Evolutionary conservation across 2,888 invertebrate species (phyloP), one percentile per base, ranked within the genome.

Genomic region (Steinernema hermaphroditum): DNA sequence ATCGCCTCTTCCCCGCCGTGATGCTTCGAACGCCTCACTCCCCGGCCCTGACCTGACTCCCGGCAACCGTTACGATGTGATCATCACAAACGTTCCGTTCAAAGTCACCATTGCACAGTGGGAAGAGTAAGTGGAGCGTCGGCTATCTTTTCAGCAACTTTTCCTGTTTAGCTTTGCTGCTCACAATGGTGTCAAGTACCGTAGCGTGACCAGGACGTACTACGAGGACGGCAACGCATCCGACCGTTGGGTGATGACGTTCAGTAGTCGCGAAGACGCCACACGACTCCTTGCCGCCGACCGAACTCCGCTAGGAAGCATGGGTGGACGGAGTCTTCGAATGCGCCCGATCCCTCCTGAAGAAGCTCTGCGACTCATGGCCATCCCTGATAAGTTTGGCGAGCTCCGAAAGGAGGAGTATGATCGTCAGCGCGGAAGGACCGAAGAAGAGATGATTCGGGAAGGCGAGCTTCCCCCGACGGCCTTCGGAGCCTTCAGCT

Each of bases 211-310:
- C 14, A 75, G 81, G 6, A 77, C 80, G 2, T 81, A 72, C 62
- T 79, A 80, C 69, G 69, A 78, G 0, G 81, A 80, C 70, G 80
- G 81, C 24, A 81, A 82, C 29, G 79, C 80, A 9, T 81, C 82
- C 0, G 83, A 83, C 72, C 72, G 80, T 9, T 83, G 83, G 83
- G 74, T 83, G n/a, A 80, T 81, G 19, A 82, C 82, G 72, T 82
- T 82, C 69, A 76, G 78, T 41, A 77, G 73, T 49, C 78, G 78
- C 22, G 43, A 50, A 19, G 76, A 74, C 49, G 71, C 76, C 2
- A 34, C 8, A 27, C 22, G 27, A 14, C 54, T 54, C 16, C 54
- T 54, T 4, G 54, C 54, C 6, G 54, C 24, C 6, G 24, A 54
- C 16, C 9, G 27, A 4, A 27, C 54, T 54, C 54, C 54, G 6